Conservation (phyloP, 2,888 invertebrate species). For the Polylopha cassiicola region DNA sequence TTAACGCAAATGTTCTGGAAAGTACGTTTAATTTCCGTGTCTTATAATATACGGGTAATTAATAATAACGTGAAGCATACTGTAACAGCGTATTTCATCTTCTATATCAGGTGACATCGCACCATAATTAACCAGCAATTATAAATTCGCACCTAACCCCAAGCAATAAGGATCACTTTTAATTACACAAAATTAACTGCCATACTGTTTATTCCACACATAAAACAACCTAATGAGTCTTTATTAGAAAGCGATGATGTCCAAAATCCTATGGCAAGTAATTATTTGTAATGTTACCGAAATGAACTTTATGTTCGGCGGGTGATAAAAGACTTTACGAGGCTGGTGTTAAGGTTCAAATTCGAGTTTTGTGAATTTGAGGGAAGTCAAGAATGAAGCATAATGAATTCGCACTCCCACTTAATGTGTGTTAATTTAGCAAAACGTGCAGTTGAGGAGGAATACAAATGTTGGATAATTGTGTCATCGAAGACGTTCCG, state of each 20-base stretch:
- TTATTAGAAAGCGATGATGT: slow-evolving; percentile 20
- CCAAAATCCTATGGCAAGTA: slow-evolving; percentile 16
- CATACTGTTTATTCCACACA: slow-evolving; percentile 5
- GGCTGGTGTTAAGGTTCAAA: slow-evolving; percentile 11
- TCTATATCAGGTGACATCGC: slow-evolving; percentile 15
- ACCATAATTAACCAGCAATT: slow-evolving; percentile 11
- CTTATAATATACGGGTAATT: slow-evolving; percentile 10
- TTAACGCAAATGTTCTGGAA: no score
- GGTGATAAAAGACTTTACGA: slow-evolving; percentile 12
- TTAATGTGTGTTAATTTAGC: slow-evolving; percentile 31
- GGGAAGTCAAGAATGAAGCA: slow-evolving; percentile 26
- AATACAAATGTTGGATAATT: slow-evolving; percentile 26
- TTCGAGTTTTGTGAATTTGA: background rate
- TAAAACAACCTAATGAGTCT: slow-evolving; percentile 13
- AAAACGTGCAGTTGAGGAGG: slow-evolving; percentile 28
- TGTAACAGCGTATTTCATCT: slow-evolving; percentile 18
- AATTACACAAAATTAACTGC: background rate
- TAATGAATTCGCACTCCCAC: slow-evolving; percentile 24
- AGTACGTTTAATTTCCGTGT: slow-evolving; percentile 11
- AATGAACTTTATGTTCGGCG: slow-evolving; percentile 18
- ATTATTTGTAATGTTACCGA: slow-evolving; percentile 7
- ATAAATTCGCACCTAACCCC: slow-evolving; percentile 14
- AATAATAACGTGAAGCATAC: slow-evolving; percentile 19
- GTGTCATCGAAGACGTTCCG: slow-evolving; percentile 18
- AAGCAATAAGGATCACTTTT: slow-evolving; percentile 17